Base-by-base conservation (phyloP, 2,797 vertebrate species). In the Sitta carolinensis region DNA sequence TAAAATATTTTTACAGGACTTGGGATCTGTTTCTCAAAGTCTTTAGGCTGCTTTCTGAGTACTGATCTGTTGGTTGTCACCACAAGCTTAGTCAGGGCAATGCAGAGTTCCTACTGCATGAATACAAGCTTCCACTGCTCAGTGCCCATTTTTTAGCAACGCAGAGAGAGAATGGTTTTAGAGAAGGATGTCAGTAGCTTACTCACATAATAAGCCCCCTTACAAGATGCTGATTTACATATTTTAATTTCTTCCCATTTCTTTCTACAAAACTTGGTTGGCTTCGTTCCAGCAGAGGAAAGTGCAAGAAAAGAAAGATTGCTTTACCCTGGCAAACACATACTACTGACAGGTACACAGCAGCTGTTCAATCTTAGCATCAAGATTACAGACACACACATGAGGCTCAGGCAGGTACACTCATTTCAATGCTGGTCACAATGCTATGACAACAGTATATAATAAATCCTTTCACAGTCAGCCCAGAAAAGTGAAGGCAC, bases 361-460 rank as follows among this genome's bases (percentile, higher is more conserved):
- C 83, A 95, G 82, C 92, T 90, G 77, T 62, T 96, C 87, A 94
- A 85, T 95, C 91, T 93, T 84, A 84, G 32, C 91, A 86, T 92
- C 94, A 92, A 73, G 74, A 91, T 93, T 94, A 90, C 2, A 0
- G 73, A 75, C 45, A 50, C 52, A 84, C 48, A 91, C 67, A 95
- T 2, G 48, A 63, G 84, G 84, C 87, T 89, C 79, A 89, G 90
- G 77, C 81, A 94, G 57, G 47, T 50, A 77, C 70, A 54, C 54
- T 95, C 84, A 90, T 94, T 96, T 93, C 72, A 88, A 85, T 96
- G 90, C 85, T 75, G 48, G 74, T 94, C 87, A 91, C 94, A 97
- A 70, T 93, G 55, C 57, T 89, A 64, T 87, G 69, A 93, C 81
- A 96, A 72, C 84, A 94, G 86, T 95, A 90, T 95, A 58, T 89